Percentiles rank a stretch among this genome's conserved stretches.
These are phyloP conservation scores for Acropternis orthonyx DNA, from an alignment of 2,797 vertebrate species.

Conservation along the genomic window DNA sequence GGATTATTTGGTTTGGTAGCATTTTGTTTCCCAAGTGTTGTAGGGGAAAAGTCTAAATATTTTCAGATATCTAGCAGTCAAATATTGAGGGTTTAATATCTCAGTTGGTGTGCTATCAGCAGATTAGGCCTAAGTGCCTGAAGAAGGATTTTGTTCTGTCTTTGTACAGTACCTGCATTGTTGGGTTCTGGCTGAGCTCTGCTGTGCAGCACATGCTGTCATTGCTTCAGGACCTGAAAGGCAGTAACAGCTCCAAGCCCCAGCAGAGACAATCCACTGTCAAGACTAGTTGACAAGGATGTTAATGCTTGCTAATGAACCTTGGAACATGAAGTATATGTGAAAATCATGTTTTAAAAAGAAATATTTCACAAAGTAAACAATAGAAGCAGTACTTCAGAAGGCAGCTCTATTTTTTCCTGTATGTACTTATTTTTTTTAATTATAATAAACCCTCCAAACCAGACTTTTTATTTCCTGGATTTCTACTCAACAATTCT, in stretches of 20 bases:
- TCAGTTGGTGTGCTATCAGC: not conserved
- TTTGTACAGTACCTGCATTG: not conserved
- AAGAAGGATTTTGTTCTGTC: not conserved
- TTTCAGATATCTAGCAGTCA: not conserved
- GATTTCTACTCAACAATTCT: not conserved
- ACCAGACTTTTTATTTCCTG: not conserved
- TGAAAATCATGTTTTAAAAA: not conserved
- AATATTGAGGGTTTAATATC: not conserved
- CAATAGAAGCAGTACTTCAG: not conserved
- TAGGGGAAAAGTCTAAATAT: not conserved
- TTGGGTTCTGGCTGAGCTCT: not conserved
- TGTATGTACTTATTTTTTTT: not conserved
- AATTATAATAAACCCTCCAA: not conserved
- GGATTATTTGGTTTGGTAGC: not conserved
- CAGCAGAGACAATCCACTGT: not conserved
- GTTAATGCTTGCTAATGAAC: not conserved
- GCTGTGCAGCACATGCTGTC: not conserved
- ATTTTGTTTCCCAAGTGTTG: not conserved
- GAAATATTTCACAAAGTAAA: not conserved
- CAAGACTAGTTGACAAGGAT: not conserved
- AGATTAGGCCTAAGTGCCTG: not conserved
- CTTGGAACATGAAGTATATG: not conserved
- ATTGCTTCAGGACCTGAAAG: not conserved
- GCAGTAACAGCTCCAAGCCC: not conserved
- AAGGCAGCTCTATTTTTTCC: not conserved